These are phyloP conservation scores for Calypte anna DNA, from an alignment of 2,113 vertebrate genomes.

Conservation along the genomic window DNA sequence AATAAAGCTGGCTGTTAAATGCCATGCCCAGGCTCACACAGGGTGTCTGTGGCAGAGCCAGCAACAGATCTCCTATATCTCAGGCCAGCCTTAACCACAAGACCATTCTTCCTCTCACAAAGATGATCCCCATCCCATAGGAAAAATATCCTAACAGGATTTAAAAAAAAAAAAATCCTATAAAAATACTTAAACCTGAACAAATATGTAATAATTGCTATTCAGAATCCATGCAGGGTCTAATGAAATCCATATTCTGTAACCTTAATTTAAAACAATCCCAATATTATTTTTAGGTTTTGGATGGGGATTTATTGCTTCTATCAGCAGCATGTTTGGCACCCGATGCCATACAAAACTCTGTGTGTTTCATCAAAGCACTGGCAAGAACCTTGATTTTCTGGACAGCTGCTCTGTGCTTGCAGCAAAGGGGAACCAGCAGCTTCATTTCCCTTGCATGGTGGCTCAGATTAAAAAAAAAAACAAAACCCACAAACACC, in stretches of 20 bases:
- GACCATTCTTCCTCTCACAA: slow-evolving; percentile 64
- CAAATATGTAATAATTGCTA: slow-evolving; percentile 63
- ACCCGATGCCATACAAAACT: slow-evolving; percentile 5
- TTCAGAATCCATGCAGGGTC: slow-evolving; percentile 58
- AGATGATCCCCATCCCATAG: slow-evolving; percentile 58
- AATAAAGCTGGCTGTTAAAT: not conserved
- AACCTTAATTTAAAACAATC: slow-evolving; percentile 67
- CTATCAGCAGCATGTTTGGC: slow-evolving; percentile 65
- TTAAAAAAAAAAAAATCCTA: not conserved
- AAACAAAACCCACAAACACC: not conserved
- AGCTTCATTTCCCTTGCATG: slow-evolving; percentile 38
- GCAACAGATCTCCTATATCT: slow-evolving; percentile 25
- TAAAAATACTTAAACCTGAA: slow-evolving; percentile 74
- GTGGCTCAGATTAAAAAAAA: not conserved
- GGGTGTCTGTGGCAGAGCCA: slow-evolving; percentile 54
- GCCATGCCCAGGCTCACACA: slow-evolving; percentile 46
- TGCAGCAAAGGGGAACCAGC: not conserved
- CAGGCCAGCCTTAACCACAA: slow-evolving; percentile 62
- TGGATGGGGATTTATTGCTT: slow-evolving; percentile 59
- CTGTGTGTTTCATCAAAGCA: slow-evolving; percentile 31
- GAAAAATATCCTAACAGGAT: slow-evolving; percentile 46
- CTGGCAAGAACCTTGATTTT: slow-evolving; percentile 36
- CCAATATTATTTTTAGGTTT: slow-evolving; percentile 68
- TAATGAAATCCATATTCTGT: slow-evolving; percentile 47
- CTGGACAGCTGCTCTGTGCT: slow-evolving; percentile 46